Conservation (phyloP, 2,888 invertebrate genomes). For the Chydorus sphaericus region DNA sequence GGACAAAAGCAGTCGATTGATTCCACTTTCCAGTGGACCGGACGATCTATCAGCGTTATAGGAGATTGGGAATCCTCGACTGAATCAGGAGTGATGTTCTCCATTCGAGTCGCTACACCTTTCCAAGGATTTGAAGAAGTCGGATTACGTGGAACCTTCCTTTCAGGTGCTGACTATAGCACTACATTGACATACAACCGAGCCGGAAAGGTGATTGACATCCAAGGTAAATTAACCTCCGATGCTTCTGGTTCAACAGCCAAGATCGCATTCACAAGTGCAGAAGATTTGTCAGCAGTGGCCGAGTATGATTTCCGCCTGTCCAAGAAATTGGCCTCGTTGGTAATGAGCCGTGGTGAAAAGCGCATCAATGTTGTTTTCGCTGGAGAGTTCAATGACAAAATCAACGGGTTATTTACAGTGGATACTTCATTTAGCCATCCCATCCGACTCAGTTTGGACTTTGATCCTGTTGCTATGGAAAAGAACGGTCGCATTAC, state of each 20-base stretch:
- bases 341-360: slow-evolving; percentile 11
- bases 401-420: neutral
- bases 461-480: neutral
- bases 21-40: neutral
- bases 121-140: slow-evolving; percentile 15
- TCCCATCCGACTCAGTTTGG: slow-evolving; percentile 2
- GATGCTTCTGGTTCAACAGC: neutral
- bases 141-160: neutral
- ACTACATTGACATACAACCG: slow-evolving; percentile 5
- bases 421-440: slow-evolving; percentile 11
- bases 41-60: neutral
- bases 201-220: neutral
- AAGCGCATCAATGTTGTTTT: slow-evolving; percentile 15
- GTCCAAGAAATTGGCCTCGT: slow-evolving; percentile 7
- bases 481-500: slow-evolving; percentile 12
- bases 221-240: slow-evolving; percentile 4
- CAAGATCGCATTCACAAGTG: neutral
- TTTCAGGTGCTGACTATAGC: neutral
- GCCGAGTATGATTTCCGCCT: slow-evolving; percentile 15
- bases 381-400: slow-evolving; percentile 4
- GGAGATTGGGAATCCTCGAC: neutral
- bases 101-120: slow-evolving; percentile 12
- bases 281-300: slow-evolving; percentile 13
- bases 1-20: neutral
- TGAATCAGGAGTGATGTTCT: slow-evolving; percentile 6